Evolutionary conservation across 92 coral and sea anemone species (phyloP).

Genomic region (Phenganax subtilis): DNA sequence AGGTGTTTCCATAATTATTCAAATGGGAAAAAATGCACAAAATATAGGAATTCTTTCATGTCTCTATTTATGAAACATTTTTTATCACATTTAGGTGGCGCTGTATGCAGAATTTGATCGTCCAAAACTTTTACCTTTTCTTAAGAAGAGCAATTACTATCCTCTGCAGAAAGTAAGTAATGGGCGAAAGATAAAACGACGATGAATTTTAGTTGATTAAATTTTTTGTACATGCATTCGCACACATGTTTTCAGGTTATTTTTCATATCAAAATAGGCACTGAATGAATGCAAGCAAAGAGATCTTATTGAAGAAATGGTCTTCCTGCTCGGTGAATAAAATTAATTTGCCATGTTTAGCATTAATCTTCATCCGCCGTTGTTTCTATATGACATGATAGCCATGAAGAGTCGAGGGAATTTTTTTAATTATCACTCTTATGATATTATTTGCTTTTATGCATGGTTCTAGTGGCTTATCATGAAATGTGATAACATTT

Average conservation of each 20-base stretch:
- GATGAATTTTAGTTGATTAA: no score
- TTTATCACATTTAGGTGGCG: conserved; percentile 59
- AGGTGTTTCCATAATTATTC: no score
- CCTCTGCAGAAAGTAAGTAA: conserved; percentile 85
- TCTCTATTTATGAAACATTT: neutral
- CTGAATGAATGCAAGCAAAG: conserved; percentile 89
- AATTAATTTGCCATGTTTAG: neutral
- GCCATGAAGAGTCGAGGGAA: no score
- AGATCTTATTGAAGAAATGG: conserved; percentile 74
- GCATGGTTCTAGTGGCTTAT: neutral
- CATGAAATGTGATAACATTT: neutral
- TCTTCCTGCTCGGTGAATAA: conserved; percentile 1
- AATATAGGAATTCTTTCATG: no score
- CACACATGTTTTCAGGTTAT: neutral
- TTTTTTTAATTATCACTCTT: no score
- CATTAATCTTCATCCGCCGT: neutral
- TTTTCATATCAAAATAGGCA: conserved; percentile 49
- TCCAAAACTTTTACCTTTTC: conserved; percentile 75
- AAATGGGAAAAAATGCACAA: no score
- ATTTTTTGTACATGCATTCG: neutral
- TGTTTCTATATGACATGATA: no score
- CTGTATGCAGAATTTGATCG: conserved; percentile 92
- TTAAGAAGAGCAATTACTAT: conserved; percentile 87
- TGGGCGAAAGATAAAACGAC: no score
- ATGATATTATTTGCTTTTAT: neutral